A percentile compares a stretch with the other conserved stretches of the same genome.
Conservation (phyloP, 92 coral and sea anemone species). For the Heliopora coerulea region DNA sequence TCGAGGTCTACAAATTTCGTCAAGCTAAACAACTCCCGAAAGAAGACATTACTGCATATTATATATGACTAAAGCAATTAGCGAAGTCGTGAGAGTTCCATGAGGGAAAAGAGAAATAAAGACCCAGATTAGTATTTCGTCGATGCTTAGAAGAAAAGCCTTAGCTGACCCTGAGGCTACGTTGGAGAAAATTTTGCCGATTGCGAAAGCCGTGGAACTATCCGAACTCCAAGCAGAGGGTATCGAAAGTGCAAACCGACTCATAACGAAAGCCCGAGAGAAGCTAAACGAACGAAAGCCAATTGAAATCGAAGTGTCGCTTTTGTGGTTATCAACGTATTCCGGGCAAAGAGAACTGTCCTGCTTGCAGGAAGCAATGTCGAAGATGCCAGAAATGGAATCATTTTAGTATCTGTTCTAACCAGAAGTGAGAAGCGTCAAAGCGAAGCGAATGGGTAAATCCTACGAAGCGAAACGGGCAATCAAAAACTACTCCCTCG, state of each 20-base stretch:
- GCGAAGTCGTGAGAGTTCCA: constrained; percentile 31
- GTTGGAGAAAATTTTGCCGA: constrained; percentile 27
- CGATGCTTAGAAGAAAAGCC: constrained; percentile 42
- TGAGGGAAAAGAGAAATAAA: constrained; percentile 39
- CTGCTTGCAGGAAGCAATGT: constrained; percentile 20
- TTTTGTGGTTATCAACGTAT: constrained; percentile 18
- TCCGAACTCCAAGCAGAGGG: constrained; percentile 27
- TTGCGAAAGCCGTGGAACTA: constrained; percentile 42
- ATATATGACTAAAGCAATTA: constrained; percentile 27
- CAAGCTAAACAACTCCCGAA: constrained; percentile 39
- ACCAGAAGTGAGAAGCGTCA: constrained; percentile 1
- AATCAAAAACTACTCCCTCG: constrained; percentile 11
- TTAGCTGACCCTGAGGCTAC: constrained; percentile 38
- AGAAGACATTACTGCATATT: constrained; percentile 31
- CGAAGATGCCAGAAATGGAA: constrained; percentile 9
- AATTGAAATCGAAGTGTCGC: constrained; percentile 14
- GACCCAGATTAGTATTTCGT: constrained; percentile 43
- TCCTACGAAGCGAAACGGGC: constrained; percentile 2
- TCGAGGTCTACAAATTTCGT: constrained; percentile 38
- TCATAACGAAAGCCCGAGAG: constrained; percentile 15
- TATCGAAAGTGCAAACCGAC: constrained; percentile 31
- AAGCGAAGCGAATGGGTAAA: constrained; percentile 13
- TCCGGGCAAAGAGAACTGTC: constrained; percentile 9
- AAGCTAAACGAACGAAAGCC: constrained; percentile 2
- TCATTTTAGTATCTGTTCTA: neutral